Evolutionary conservation across 2,888 invertebrate genomes (phyloP).

Genomic region (Drosophila koepferae): DNA sequence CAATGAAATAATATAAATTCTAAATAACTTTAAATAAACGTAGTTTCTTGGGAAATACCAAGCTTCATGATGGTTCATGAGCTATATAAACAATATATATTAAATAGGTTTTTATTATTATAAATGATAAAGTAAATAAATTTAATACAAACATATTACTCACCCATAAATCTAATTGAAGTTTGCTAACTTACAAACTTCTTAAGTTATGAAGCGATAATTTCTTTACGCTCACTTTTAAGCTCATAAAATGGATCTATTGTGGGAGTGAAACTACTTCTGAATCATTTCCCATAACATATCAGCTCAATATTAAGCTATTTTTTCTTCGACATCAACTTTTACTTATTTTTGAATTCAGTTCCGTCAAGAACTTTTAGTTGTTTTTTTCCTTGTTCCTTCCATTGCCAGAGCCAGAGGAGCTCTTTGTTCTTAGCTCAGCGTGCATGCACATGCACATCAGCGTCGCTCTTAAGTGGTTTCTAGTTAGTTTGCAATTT

Average conservation of each 20-base stretch:
- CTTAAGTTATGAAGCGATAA: not conserved
- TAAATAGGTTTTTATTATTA: not conserved
- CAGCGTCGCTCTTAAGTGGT: constrained; percentile 71
- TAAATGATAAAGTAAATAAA: not conserved
- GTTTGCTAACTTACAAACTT: not conserved
- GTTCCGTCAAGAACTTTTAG: constrained; percentile 30
- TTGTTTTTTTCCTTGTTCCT: not conserved
- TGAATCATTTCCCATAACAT: constrained; percentile 17
- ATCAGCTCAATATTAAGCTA: constrained; percentile 31
- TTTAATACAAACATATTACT: not conserved
- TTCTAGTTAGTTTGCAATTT: constrained; percentile 77
- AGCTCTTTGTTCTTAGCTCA: constrained; percentile 38
- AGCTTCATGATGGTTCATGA: too few relatives aligned
- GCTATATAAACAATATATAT: not conserved
- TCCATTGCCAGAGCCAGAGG: not conserved
- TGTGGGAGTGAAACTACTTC: not conserved
- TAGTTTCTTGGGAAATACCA: too few relatives aligned
- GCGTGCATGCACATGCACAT: constrained; percentile 33
- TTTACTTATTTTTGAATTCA: constrained; percentile 17
- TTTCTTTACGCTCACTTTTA: not conserved
- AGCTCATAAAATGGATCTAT: constrained; percentile 2
- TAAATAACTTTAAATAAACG: too few relatives aligned
- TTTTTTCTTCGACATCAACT: constrained; percentile 6
- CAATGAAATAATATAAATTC: too few relatives aligned
- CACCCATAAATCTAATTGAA: not conserved